Evolutionary conservation across 2,113 vertebrate genomes (phyloP), one percentile per base, ranked within the genome.

Genomic region (Labeo catla): DNA sequence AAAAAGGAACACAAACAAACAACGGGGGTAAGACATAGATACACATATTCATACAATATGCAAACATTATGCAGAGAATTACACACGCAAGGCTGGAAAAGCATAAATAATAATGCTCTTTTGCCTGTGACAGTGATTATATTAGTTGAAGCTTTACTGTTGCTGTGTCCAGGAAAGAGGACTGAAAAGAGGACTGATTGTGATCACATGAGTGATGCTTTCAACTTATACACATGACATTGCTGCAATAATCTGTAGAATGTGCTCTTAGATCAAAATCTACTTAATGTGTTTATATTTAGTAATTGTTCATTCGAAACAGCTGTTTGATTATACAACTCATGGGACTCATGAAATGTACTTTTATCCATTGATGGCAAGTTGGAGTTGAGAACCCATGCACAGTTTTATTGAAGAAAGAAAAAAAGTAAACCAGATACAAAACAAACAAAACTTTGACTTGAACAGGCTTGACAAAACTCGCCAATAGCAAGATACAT

Each of bases 81-180:
- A 76, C 19, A 52, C 36, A 73, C 16, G 16, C 47, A 88, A 86
- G 81, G 89, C 85, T 85, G 19, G 61, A 89, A 87, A 91, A 89
- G 89, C 47, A 89, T 90, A 93, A 93, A 93, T 93, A 91, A 95
- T 92, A 91, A 93, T 13, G 9, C 4, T 65, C 92, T 95, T 93
- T 94, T 94, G 88, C 89, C 90, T 92, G 89, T 89, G 36, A 93
- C 93, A 93, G 89, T 84, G 91, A 87, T 92, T 91, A 92, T 93
- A 95, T 94, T 94, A 94, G 90, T 92, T 88, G 88, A 91, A 92
- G 50, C 19, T 59, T 59, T 59, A 8, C 6, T 59, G 7, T 59
- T 59, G 19, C 54, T 59, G 2, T 76, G 23, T 52, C 49, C n/a
- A 15, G 50, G 74, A 16, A 16, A 23, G n/a, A 28, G 28, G 28